Evolutionary conservation across 2,113 vertebrate genomes (phyloP).

Genomic region (Channa argus): DNA sequence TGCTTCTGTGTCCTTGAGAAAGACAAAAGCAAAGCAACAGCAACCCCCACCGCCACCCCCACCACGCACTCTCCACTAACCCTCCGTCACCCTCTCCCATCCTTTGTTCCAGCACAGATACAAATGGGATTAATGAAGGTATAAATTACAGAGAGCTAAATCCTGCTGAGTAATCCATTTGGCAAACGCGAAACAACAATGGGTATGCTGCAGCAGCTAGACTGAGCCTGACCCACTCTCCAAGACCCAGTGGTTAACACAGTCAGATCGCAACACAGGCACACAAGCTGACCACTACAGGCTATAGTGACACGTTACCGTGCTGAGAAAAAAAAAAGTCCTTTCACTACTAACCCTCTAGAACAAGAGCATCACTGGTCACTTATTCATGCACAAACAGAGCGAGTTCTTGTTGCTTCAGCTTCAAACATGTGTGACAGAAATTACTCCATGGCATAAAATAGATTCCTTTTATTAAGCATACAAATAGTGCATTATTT

Average conservation of each 20-base stretch:
- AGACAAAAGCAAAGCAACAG: slow-evolving; percentile 44
- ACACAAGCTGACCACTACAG: slow-evolving; percentile 36
- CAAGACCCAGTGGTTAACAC: slow-evolving; percentile 25
- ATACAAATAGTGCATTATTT: not conserved
- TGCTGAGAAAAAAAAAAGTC: not conserved
- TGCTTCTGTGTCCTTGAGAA: slow-evolving; percentile 75
- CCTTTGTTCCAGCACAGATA: slow-evolving; percentile 80
- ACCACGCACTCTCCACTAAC: slow-evolving; percentile 35
- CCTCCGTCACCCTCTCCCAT: slow-evolving; percentile 55
- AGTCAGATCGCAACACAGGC: slow-evolving; percentile 13
- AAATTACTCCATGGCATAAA: slow-evolving; percentile 27
- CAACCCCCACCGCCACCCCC: not conserved
- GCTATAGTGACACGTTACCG: slow-evolving; percentile 15
- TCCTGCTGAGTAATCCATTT: slow-evolving; percentile 81
- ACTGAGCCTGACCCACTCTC: slow-evolving; percentile 44
- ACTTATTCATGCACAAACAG: slow-evolving; percentile 26
- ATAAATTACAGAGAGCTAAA: slow-evolving; percentile 80
- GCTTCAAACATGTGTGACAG: slow-evolving; percentile 25
- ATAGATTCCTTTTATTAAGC: not conserved
- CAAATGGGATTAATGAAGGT: slow-evolving; percentile 83
- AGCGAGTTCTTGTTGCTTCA: slow-evolving; percentile 35
- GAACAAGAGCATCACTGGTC: slow-evolving; percentile 23
- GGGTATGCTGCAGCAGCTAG: slow-evolving; percentile 56
- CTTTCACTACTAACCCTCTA: slow-evolving; percentile 24
- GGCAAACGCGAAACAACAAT: slow-evolving; percentile 79